Evolutionary conservation across 2,797 vertebrate species (phyloP), one percentile per base, ranked within the genome.

Genomic region (Lates japonicus): DNA sequence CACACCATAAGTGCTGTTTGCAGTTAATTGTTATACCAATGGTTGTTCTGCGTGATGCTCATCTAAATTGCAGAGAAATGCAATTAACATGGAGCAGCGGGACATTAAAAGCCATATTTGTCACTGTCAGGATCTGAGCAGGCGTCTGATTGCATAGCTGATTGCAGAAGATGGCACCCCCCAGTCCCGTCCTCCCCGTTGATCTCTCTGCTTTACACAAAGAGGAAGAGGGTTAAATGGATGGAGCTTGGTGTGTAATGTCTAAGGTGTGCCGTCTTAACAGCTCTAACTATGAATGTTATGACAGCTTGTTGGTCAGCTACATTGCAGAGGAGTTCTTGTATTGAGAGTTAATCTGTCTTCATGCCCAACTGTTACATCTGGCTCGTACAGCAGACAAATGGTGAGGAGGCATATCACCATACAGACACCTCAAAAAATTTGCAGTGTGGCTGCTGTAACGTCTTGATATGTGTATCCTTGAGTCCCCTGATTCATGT

Each of bases 31-130:
- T 92, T 81, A 82, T 41, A n/a, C 85, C 82, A 88, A 88, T 79
- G 55, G 80, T 88, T 19, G 52, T 91, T 82, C 93, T 76, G 87
- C 67, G 31, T 93, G 90, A 92, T 42, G 41, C 84, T 83, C 66
- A 61, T 90, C 85, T 29, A 84, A 89, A 93, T 92, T 89, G 88
- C 82, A 85, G 85, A 76, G 78, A 91, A 93, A 94, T 89, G 91
- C 92, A 96, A 95, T 95, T 94, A 95, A 93, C 90, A 88, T 49
- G 60, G 85, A 93, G 85, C 93, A 91, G 91, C 87, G 72, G 93
- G 94, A 94, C 88, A 92, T 93, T 95, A 94, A 94, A 91, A 90
- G 91, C 87, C 89, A 90, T 92, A 95, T 94, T 94, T 95, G 92
- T 95, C 93, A 93, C 93, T 93, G 94, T 94, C 89, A 88, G 91